Percentiles rank a stretch among this genome's conserved stretches.
phyloP scores from a whole-genome alignment of 2,113 vertebrate genomes.

The Haemorhous mexicanus region DNA sequence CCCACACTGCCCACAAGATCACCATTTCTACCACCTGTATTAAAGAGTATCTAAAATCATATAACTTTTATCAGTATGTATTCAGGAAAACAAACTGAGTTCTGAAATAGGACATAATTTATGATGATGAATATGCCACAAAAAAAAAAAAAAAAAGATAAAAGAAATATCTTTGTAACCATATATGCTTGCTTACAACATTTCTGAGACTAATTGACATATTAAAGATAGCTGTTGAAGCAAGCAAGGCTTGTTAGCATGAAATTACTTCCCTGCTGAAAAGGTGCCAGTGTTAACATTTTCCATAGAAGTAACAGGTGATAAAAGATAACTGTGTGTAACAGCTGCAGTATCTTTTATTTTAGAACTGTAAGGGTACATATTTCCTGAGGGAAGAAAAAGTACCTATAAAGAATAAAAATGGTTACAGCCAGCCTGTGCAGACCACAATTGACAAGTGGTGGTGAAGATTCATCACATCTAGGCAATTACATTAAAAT shows the following conservation, averaged over 20 bases:
- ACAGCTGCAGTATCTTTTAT: neutral
- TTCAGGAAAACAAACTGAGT: neutral
- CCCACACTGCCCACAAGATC: neutral
- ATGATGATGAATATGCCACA: neutral
- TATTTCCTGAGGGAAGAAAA: neutral
- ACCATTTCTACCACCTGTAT: neutral
- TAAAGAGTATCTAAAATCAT: neutral
- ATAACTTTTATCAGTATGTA: neutral
- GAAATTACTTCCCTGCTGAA: constrained; percentile 2
- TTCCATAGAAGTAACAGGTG: neutral
- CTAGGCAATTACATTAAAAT: neutral
- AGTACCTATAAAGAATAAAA: neutral
- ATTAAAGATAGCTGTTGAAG: neutral
- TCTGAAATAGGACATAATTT: neutral
- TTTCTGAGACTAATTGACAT: neutral
- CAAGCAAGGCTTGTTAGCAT: neutral
- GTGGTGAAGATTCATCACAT: neutral
- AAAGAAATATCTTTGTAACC: neutral
- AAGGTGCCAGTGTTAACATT: neutral
- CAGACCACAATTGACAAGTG: neutral
- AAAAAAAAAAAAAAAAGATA: neutral
- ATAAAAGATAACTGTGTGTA: neutral
- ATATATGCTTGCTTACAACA: neutral
- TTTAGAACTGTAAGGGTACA: neutral
- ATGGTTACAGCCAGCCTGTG: neutral